Evolutionary conservation across 2,797 vertebrate genomes (phyloP).

Genomic region (Nyctalus aviator): DNA sequence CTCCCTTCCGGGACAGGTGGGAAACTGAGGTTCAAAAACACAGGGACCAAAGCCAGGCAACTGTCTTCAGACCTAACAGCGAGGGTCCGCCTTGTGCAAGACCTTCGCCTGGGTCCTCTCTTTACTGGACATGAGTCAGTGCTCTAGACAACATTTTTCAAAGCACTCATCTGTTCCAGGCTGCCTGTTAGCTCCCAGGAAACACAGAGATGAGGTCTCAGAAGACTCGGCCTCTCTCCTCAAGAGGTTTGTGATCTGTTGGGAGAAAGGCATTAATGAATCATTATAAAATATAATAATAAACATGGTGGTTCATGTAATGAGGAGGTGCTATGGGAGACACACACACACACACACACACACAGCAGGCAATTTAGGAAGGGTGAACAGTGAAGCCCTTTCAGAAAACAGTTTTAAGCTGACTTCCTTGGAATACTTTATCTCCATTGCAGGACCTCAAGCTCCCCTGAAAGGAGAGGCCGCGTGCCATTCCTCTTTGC

Average conservation of each 20-base stretch:
- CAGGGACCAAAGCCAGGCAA: fast-evolving
- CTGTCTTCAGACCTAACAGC: not conserved
- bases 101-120: not conserved
- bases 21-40: not conserved
- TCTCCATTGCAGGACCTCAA: not conserved
- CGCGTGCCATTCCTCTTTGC: not conserved
- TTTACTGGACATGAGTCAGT: not conserved
- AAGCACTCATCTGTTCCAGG: not conserved
- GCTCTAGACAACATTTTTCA: not conserved
- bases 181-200: not conserved
- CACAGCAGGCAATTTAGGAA: not conserved
- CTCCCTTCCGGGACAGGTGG: not conserved
- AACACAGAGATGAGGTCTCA: not conserved
- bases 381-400: not conserved
- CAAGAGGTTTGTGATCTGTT: not conserved
- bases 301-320: not conserved
- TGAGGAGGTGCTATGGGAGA: not conserved
- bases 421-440: not conserved
- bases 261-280: not conserved
- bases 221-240: not conserved
- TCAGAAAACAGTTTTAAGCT: not conserved
- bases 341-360: not conserved
- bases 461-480: not conserved
- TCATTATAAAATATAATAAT: not conserved
- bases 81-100: not conserved